phyloP scores from a whole-genome alignment of 1,140 invertebrate genomes.

The Drosophila elegans region DNA sequence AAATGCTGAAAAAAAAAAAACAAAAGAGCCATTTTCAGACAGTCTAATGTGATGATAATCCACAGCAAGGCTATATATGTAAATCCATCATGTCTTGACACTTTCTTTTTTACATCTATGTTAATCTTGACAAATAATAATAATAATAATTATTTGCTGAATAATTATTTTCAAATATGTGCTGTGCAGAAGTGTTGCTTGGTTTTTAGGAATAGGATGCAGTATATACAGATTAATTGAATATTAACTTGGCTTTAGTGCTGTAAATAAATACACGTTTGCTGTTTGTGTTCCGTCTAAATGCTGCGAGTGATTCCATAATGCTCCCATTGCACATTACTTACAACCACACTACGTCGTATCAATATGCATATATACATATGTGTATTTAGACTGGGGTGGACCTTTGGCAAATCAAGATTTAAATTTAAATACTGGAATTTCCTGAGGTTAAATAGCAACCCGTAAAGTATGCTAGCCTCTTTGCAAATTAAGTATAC shows the following conservation, averaged over 20 bases:
- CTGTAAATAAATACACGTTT: conserved; percentile 33
- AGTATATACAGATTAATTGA: conserved; percentile 9
- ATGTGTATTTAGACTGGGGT: conserved; percentile 33
- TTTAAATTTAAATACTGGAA: neutral
- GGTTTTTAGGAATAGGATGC: conserved; percentile 16
- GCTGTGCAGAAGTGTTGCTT: conserved; percentile 1
- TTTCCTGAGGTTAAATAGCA: neutral
- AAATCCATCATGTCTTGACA: conserved; percentile 15
- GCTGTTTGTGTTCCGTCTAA: conserved; percentile 31
- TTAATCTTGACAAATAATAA: neutral
- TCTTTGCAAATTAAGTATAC: too few species aligned
- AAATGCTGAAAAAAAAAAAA: conserved; percentile 12
- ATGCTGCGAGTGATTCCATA: conserved; percentile 23
- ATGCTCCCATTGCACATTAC: conserved; percentile 57
- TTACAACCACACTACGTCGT: conserved; percentile 65
- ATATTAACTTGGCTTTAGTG: conserved; percentile 13
- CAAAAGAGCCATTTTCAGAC: conserved; percentile 24
- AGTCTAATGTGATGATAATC: conserved; percentile 40
- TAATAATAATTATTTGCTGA: conserved; percentile 5
- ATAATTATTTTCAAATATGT: neutral
- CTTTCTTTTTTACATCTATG: conserved; percentile 8
- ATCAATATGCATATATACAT: conserved; percentile 48
- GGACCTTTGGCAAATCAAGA: conserved; percentile 3
- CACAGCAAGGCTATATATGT: conserved; percentile 36
- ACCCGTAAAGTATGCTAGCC: neutral